Base-by-base conservation (phyloP, 1,140 invertebrate genomes). In the Sesamia nonagrioides region DNA sequence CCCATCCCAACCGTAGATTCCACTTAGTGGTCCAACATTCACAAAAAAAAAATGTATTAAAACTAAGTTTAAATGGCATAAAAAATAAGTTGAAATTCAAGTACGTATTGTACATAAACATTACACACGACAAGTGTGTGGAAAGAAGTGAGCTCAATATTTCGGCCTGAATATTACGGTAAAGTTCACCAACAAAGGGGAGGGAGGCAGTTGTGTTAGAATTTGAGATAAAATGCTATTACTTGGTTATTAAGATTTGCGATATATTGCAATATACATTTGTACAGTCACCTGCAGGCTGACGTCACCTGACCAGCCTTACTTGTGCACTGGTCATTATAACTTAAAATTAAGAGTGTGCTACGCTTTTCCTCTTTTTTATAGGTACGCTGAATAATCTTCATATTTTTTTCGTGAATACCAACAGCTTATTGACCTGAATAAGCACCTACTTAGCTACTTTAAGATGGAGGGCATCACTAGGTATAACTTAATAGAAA, bases 281-380 rank as follows among this genome's bases (percentile, higher is more conserved):
- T 42, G 33, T 18, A 21, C 27, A 60, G 54, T 50, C 56, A 33
- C 56, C 56, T 5, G 15, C 17, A 42, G 8, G 17, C 11, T 42
- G 61, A 66, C 61, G 61, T 66, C 61, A 66, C 17, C 61, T 66
- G 13, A 33, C 9, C 21, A 21, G 21, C 54, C 54, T 58, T 27
- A 58, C 11, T 15, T 58, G 33, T 13, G 11, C 13, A 11, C 54
- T 58, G 9, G 21, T 27, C 21, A 21, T 58, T 11, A 58, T 58
- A 33, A 15, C 15, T 13, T 50, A n/a, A n/a, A 50, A n/a, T 50
- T n/a, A n/a, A n/a, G 2, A 15, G 2, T 13, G 1, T 11, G 42
- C 7, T 48, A 15, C 9, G 13, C 45, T 45, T 13, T 50, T n/a
- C 11, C 4, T 50, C 9, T 45, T 13, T 13, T 50, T 15, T n/a